Base-by-base conservation (phyloP, 2,888 invertebrate species). In the Homarus gammarus region DNA sequence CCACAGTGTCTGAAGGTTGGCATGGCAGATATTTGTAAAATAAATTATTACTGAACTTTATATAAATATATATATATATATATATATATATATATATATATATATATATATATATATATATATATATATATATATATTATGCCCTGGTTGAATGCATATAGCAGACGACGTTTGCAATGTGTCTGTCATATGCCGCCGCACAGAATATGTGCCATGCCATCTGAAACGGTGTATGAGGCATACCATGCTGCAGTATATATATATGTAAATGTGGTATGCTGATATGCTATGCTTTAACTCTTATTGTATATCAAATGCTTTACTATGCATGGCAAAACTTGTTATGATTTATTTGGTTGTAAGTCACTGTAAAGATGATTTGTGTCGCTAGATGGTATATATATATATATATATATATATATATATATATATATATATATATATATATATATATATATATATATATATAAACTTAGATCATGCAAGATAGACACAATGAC, bases 271-370 rank as follows among this genome's bases (percentile, higher is more conserved):
- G 27, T 64, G 44, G n/a, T 12, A 75, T 40, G 8, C n/a, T 27
- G 22, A 33, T 75, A 44, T 75, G 44, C 5, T n/a, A 44, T 10
- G 44, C 27, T 75, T n/a, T 75, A 75, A n/a, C 27, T 18, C 40
- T 38, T 73, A 73, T 73, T 36, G 38, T 75, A 75, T 75, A 44
- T 75, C 44, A 75, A 44, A 44, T 44, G 44, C 44, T 75, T 10
- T 44, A 40, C 5, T 44, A 75, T 75, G 33, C 75, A 44, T 44
- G 27, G n/a, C 44, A 75, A 44, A 12, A 44, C 44, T 44, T 75
- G 64, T 8, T 27, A 27, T 64, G 27, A 27, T 75, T 73, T 49
- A 75, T 27, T 75, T 75, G 40, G n/a, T n/a, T 44, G 44, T n/a
- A 49, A 15, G 40, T 27, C 18, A 75, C 15, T 44, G 40, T 27